A percentile compares a stretch with the other conserved stretches of the same genome.
Evolutionary conservation across 2,113 vertebrate species (phyloP).

Genomic region (Perognathus longimembris): DNA sequence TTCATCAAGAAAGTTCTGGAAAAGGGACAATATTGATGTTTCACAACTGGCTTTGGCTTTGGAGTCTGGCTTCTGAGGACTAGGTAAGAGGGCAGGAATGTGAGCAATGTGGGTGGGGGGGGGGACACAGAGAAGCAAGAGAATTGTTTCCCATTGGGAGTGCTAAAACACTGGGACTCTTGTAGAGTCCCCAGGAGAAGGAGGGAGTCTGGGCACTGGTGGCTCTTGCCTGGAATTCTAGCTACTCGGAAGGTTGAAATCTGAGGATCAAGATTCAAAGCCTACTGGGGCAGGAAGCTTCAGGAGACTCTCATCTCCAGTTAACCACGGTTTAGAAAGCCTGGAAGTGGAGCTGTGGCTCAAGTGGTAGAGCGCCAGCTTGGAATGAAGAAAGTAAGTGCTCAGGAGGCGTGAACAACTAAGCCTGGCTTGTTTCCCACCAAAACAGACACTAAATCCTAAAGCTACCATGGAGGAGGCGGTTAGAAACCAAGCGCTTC

Average conservation of each 20-base stretch:
- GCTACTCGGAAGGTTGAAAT: no score
- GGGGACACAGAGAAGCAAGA: neutral
- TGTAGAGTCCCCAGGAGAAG: neutral
- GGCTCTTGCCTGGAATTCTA: no score
- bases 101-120: no score
- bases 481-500: neutral
- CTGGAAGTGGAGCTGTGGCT: no score
- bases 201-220: no score
- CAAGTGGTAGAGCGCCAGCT: no score
- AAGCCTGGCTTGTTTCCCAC: neutral
- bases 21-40: neutral
- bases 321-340: no score
- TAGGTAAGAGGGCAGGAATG: neutral
- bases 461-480: neutral
- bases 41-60: neutral
- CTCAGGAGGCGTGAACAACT: neutral
- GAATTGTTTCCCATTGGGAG: neutral
- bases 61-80: neutral
- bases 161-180: neutral
- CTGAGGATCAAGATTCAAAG: no score
- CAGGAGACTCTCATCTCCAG: no score
- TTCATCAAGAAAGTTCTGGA: neutral
- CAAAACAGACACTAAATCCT: neutral
- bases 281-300: no score
- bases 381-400: no score